A percentile compares a stretch with the other conserved stretches of the same genome.
Evolutionary conservation across 2,797 vertebrate genomes (phyloP).

Genomic region (Myiothlypis chrysogaster): DNA sequence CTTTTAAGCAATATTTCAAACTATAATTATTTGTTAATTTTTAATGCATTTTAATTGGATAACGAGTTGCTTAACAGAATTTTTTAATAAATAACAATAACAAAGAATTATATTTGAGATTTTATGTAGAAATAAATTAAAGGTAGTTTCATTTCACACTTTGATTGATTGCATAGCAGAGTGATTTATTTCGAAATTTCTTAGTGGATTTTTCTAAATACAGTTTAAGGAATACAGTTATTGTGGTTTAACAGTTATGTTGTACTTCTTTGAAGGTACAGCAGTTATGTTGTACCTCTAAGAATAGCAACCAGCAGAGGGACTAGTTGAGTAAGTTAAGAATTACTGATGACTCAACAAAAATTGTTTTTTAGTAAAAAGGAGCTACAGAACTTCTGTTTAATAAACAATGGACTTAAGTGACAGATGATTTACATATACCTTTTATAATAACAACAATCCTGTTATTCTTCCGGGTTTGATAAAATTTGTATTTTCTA

Average conservation of each 20-base stretch:
- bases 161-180: background rate
- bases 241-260: background rate
- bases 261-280: background rate
- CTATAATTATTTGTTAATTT: background rate
- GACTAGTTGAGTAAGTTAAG: background rate
- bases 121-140: background rate
- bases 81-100: background rate
- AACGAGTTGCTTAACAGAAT: background rate
- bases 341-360: background rate
- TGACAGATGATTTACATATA: background rate
- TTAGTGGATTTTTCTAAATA: background rate
- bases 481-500: background rate
- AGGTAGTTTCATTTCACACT: background rate
- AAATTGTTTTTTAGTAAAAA: background rate
- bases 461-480: background rate
- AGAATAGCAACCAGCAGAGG: slow-evolving; percentile 42
- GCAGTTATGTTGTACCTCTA: background rate
- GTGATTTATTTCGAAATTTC: background rate
- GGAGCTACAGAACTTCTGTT: background rate
- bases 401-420: background rate
- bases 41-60: background rate
- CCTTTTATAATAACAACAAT: background rate
- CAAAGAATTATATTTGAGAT: background rate
- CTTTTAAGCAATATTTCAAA: background rate
- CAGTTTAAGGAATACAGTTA: background rate